Evolutionary conservation across 2,888 invertebrate species (phyloP), one percentile per base, ranked within the genome.

Genomic region (Dasypolia templi): DNA sequence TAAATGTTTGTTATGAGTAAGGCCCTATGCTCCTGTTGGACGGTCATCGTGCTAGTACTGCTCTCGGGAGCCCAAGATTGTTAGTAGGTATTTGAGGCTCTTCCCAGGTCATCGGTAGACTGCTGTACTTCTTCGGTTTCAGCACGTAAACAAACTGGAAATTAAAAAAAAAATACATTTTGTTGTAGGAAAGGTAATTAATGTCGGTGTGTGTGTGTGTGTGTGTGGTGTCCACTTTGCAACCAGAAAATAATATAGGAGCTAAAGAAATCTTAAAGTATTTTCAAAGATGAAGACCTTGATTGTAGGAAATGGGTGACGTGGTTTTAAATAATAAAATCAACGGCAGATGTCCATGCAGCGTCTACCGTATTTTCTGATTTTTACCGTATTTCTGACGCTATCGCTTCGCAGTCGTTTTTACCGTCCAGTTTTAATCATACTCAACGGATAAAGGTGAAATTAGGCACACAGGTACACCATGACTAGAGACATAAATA

Each of bases 81-180:
- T 84, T 89, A 32, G 88, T 88, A 7, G 91, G 84, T 0, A 66
- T 4, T 0, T 85, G 90, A 0, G 91, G 86, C 12, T 92, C 91
- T 4, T 91, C 91, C 95, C 94, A 95, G 0, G 89, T 74, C 0
- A 79, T 76, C 0, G 92, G 90, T 0, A 89, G 77, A 2, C 0
- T 4, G 2, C 91, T 90, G 66, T 91, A 93, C 65, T 92, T 94
- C 89, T 93, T 94, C 0, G 95, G 95, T 76, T 94, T 95, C 46
- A 95, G 81, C 22, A 96, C 89, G 89, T 88, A 96, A n/a, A 91
- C 75, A 75, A 96, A 94, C 96, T 96, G 93, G 9, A 93, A 92
- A 77, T 32, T 42, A 64, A 39, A 65, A 53, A 29, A 29, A 32
- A 61, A 5, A 3, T 29, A 39, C 14, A 17, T 26, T 73, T 9